phyloP scores from a whole-genome alignment of 1,140 invertebrate species.

The Lepidurus apus region DNA sequence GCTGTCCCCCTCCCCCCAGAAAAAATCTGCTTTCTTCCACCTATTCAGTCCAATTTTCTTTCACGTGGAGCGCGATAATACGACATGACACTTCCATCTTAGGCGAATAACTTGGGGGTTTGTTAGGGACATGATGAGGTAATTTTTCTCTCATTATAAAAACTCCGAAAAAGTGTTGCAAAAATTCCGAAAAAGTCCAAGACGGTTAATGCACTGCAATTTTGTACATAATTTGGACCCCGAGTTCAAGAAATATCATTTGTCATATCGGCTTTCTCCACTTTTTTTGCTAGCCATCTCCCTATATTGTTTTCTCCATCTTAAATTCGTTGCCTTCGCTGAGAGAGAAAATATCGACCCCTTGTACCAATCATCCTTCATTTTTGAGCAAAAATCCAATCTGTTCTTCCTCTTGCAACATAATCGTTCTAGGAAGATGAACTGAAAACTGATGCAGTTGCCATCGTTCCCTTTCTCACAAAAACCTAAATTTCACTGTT shows the following conservation, averaged over 20 bases:
- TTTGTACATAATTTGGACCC: conserved; percentile 22
- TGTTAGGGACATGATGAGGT: background rate
- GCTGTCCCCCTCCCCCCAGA: background rate
- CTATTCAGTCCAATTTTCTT: background rate
- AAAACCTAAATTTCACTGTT: background rate
- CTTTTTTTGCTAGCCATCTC: background rate
- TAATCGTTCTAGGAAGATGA: background rate
- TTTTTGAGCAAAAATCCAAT: conserved; percentile 20
- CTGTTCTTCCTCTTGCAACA: background rate
- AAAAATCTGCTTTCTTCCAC: background rate
- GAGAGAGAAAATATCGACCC: background rate
- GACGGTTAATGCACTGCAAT: conserved; percentile 19
- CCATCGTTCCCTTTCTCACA: background rate
- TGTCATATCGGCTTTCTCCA: conserved; percentile 1
- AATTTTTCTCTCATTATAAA: conserved; percentile 3
- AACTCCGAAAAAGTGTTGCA: conserved; percentile 1
- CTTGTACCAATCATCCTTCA: background rate
- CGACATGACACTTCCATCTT: conserved; percentile 17
- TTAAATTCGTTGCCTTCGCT: conserved; percentile 8
- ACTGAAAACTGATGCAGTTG: background rate
- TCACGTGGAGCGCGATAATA: background rate
- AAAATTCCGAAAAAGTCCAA: conserved; percentile 7
- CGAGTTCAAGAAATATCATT: conserved; percentile 19
- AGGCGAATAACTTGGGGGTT: background rate
- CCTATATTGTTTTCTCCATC: background rate